Conservation (phyloP, 2,888 invertebrate species). For the Eurois occulta region DNA sequence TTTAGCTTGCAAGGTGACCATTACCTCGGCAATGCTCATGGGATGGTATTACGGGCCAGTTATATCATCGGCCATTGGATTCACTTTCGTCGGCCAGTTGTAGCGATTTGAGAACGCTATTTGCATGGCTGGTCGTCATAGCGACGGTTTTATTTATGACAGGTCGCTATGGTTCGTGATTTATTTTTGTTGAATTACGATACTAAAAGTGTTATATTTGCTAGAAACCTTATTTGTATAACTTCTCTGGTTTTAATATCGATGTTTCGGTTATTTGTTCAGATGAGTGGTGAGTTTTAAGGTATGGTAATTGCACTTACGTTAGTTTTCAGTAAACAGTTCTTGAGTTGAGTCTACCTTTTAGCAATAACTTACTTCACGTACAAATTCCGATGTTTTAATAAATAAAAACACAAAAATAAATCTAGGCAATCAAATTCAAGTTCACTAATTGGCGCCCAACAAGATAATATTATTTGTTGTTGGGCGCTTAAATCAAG, state of each 20-base stretch:
- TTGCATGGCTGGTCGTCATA: conserved; percentile 66
- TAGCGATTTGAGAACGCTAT: conserved; percentile 62
- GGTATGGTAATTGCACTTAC: neutral
- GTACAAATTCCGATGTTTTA: neutral
- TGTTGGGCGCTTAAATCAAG: conserved; percentile 2
- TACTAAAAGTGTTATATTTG: neutral
- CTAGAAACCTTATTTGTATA: neutral
- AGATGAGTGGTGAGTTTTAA: neutral
- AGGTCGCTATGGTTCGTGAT: conserved; percentile 36
- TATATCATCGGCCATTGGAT: conserved; percentile 71
- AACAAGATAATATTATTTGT: neutral
- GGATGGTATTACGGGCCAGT: conserved; percentile 54
- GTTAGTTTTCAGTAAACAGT: too few species aligned
- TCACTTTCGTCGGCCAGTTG: conserved; percentile 70
- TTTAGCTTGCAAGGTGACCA: conserved; percentile 13
- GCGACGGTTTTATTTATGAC: conserved; percentile 41
- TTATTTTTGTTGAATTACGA: conserved; percentile 13
- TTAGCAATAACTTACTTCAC: neutral
- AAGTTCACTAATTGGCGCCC: neutral
- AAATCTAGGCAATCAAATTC: neutral
- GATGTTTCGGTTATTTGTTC: conserved; percentile 6
- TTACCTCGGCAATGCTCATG: conserved; percentile 21
- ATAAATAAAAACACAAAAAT: neutral
- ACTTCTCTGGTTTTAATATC: neutral
- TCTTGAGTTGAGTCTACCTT: too few species aligned